phyloP scores from a whole-genome alignment of 2,888 invertebrate species.

The Troides aeacus region DNA sequence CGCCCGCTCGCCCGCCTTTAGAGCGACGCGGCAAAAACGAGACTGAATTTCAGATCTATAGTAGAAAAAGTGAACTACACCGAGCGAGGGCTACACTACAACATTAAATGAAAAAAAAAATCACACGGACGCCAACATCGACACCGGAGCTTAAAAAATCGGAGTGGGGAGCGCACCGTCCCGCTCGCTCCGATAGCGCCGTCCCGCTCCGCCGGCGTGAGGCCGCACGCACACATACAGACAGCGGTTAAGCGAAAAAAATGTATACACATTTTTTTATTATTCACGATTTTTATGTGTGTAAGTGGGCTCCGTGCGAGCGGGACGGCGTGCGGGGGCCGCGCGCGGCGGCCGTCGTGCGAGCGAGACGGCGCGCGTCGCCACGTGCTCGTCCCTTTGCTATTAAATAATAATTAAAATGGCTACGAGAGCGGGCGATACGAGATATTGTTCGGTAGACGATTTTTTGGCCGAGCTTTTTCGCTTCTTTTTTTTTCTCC shows the following conservation, averaged over 20 bases:
- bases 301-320: constrained; percentile 76
- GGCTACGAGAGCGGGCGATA: constrained; percentile 77
- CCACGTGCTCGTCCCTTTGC: constrained; percentile 78
- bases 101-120: constrained; percentile 78
- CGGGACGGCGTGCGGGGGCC: constrained; percentile 50
- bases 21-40: constrained; percentile 80
- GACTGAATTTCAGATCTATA: constrained; percentile 81
- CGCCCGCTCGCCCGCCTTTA: constrained; percentile 75
- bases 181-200: constrained; percentile 50
- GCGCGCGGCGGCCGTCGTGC: constrained; percentile 38
- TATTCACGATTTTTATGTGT: constrained; percentile 80
- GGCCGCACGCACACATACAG: constrained; percentile 69
- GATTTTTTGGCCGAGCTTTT: constrained; percentile 75
- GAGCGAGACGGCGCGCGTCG: constrained; percentile 61
- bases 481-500: constrained; percentile 61
- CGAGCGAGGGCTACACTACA: constrained; percentile 79
- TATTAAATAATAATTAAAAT: constrained; percentile 81
- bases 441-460: constrained; percentile 77
- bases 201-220: constrained; percentile 68
- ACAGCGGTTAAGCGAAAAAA: constrained; percentile 78
- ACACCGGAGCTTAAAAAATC: constrained; percentile 76
- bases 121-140: constrained; percentile 74
- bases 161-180: constrained; percentile 66
- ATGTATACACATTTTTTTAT: constrained; percentile 81
- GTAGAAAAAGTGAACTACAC: constrained; percentile 81